Evolutionary conservation across 2,888 invertebrate species (phyloP), one percentile per base, ranked within the genome.

Genomic region (Drosophila nr. medialis): DNA sequence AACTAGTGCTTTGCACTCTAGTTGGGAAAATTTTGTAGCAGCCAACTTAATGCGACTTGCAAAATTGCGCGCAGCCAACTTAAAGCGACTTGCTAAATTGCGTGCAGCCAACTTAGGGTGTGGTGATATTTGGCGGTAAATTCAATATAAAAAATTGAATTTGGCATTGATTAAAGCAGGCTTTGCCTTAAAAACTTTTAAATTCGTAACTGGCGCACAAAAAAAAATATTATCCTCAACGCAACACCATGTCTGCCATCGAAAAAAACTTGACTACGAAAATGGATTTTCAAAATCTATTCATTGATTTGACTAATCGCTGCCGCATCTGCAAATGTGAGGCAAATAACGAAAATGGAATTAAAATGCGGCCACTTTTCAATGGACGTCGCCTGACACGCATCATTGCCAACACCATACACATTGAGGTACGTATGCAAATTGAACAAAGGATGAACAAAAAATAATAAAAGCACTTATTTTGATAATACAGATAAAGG

Each of bases 381-480:
- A 64, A 68, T 24, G 65, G 73, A 1, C 49, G 60, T 5, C 81
- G 77, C 13, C 55, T 78, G 42, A 81, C 63, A 21, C 78, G 65
- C 15, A 61, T 79, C 10, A 81, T 79, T 15, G 64, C 73, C 11
- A 81, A 79, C 38, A 77, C 81, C 15, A 36, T 81, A 34, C 81
- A 81, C 15, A 73, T 81, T 10, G 65, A 81, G 65, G 78, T 77
- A 56, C 0, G 53, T 45, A 18, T 2, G 6, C n/a, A 38, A 32
- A 13, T 42, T 27, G 18, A 11, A 6, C 18, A 32, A n/a, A 5
- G 40, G 3, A 27, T 10, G 5, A 24, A 2, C 24, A 34, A n/a
- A 13, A 21, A 18, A 21, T 2, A 18, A 11, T 18, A 21, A 7
- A 27, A 13, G 3, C 2, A 3, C 1, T 11, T 6, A 6, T 30